These are phyloP conservation scores for Drosophila colorata DNA, from an alignment of 2,888 invertebrate species.

Conservation along the genomic window DNA sequence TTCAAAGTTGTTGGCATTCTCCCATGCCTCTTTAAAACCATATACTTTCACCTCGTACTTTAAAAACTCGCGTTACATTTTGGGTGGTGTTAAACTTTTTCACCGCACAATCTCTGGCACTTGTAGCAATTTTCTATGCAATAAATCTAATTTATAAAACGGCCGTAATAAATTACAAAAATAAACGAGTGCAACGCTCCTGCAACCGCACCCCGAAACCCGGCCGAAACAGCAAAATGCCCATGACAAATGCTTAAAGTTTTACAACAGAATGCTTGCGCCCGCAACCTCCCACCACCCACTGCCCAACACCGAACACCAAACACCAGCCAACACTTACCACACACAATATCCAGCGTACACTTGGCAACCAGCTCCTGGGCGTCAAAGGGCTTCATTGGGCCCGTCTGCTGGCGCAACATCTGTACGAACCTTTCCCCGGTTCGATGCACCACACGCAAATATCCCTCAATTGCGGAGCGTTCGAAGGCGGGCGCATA, in stretches of 20 bases:
- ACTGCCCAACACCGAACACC: not conserved
- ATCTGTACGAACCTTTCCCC: conserved; percentile 85
- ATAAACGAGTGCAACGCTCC: conserved; percentile 48
- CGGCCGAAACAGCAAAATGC: conserved; percentile 28
- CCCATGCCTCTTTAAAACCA: not conserved
- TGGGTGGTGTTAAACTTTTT: conserved; percentile 34
- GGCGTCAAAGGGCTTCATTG: conserved; percentile 83
- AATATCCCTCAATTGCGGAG: conserved; percentile 74
- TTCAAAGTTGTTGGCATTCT: not conserved
- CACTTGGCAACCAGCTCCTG: conserved; percentile 86
- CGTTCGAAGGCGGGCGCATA: conserved; percentile 86
- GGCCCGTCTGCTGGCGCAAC: conserved; percentile 49
- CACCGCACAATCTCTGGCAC: conserved; percentile 54
- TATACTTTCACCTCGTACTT: not conserved
- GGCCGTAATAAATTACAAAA: conserved; percentile 66
- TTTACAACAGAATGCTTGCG: conserved; percentile 27
- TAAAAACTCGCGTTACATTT: conserved; percentile 1
- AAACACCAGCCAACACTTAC: conserved; percentile 46
- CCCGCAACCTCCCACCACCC: not conserved
- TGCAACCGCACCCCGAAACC: conserved; percentile 20
- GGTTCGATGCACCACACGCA: conserved; percentile 85
- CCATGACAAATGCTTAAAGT: conserved; percentile 69
- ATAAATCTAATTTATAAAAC: conserved; percentile 69
- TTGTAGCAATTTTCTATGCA: conserved; percentile 56
- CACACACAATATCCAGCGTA: conserved; percentile 85